Evolutionary conservation across 2,113 vertebrate genomes (phyloP).

Genomic region (Pyrgilauda ruficollis): DNA sequence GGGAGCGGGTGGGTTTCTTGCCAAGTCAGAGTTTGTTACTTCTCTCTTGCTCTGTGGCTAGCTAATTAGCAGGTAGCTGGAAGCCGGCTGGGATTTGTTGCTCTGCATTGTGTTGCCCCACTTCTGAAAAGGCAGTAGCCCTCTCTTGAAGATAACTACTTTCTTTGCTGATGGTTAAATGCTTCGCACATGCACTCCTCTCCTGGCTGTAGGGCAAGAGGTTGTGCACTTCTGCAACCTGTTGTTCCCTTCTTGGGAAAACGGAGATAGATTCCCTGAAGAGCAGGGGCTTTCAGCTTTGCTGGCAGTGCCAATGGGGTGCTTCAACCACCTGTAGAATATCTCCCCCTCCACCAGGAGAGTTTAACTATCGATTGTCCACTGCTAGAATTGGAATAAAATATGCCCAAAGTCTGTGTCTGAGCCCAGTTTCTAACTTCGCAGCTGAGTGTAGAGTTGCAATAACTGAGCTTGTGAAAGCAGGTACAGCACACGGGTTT

Average conservation of each 20-base stretch:
- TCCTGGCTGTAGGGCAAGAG: not conserved
- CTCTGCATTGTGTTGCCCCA: not conserved
- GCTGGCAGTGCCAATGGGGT: rapidly evolving
- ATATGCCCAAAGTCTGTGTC: not conserved
- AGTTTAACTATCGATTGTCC: not conserved
- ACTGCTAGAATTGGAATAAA: not conserved
- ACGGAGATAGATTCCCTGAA: rapidly evolving
- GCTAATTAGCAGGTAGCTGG: slow-evolving; percentile 29
- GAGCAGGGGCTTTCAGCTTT: not conserved
- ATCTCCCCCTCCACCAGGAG: not conserved
- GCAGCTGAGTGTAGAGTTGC: not conserved
- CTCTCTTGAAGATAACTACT: not conserved
- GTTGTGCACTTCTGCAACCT: not conserved
- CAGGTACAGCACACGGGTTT: not conserved
- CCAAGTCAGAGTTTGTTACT: not conserved
- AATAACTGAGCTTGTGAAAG: not conserved
- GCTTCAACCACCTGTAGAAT: rapidly evolving
- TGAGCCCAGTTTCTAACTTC: not conserved
- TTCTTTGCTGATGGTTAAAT: not conserved
- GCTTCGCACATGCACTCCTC: rapidly evolving
- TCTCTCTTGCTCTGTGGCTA: not conserved
- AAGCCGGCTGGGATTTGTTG: slow-evolving; percentile 1
- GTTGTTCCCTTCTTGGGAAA: not conserved
- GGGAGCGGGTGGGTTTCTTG: slow-evolving; percentile 40
- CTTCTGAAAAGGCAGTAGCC: not conserved